These are phyloP conservation scores for Myxocyprinus asiaticus DNA, from an alignment of 2,113 vertebrate genomes.

Conservation along the genomic window DNA sequence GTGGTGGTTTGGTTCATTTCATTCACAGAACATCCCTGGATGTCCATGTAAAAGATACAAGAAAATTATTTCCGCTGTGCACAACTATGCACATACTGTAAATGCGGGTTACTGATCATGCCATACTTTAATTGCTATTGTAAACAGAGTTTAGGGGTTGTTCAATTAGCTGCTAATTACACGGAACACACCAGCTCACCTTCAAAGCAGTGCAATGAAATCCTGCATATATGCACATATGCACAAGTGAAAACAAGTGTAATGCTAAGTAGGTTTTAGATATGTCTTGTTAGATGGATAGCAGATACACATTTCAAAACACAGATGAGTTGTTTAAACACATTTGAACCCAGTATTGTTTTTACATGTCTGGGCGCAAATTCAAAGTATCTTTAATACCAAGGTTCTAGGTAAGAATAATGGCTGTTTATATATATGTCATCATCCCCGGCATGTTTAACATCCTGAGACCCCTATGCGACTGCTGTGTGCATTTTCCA, in stretches of 20 bases:
- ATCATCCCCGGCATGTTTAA: too few relatives aligned
- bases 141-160: slow-evolving; percentile 23
- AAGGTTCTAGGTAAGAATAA: neutral
- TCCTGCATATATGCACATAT: neutral
- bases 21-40: slow-evolving; percentile 31
- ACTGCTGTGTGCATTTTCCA: too few relatives aligned
- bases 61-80: slow-evolving; percentile 42
- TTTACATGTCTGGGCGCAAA: neutral
- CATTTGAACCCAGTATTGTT: neutral
- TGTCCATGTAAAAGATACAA: slow-evolving; percentile 46
- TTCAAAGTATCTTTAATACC: neutral
- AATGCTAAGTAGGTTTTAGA: neutral
- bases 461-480: too few relatives aligned
- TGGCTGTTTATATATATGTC: too few relatives aligned
- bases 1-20: slow-evolving; percentile 39
- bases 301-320: neutral
- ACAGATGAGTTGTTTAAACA: neutral
- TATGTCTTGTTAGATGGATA: neutral
- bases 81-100: slow-evolving; percentile 28
- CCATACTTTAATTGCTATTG: slow-evolving; percentile 13
- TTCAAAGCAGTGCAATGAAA: slow-evolving; percentile 7
- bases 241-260: neutral
- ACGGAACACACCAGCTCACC: slow-evolving; percentile 7
- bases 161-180: slow-evolving; percentile 23
- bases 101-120: slow-evolving; percentile 19